Base-by-base conservation (phyloP, 2,797 vertebrate species). In the Pogonophryne albipinna region DNA sequence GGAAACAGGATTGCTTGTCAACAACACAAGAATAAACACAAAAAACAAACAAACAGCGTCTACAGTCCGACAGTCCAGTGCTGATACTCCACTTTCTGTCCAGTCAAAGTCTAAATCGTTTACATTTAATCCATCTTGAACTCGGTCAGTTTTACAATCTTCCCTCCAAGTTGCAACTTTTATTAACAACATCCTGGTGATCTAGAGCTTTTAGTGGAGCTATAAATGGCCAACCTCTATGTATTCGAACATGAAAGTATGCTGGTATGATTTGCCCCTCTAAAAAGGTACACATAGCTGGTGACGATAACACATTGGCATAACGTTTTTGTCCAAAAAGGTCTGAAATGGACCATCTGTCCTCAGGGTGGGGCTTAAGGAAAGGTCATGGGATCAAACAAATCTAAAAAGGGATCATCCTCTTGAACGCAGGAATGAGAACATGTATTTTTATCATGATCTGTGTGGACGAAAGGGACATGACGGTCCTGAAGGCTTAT, bases 1-100 rank as follows among this genome's bases (percentile, higher is more conserved):
- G 83, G 73, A 85, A 85, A 80, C 68, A 55, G 53, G 6, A 81
- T n/a, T 10, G 27, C 55, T 70, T 20, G 13, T 71, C 51, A 42
- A 68, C 55, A 47, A 14, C 50, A 56, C 34, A 38, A 6, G 8
- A 38, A 38, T 7, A 38, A 62, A 82, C 50, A 4, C n/a, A 20
- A 49, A 64, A 38, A 53, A 27, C 27, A 62, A 51, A 72, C 10
- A 20, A 63, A 74, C 50, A 66, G 46, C 51, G 59, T 67, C 52
- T 20, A 31, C 44, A 66, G 31, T 17, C 20, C 7, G 58, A 51
- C 19, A 60, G 59, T 64, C 64, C 72, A 75, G 77, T 71, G 66
- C 61, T 60, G 74, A 84, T 31, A 63, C 42, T 59, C 50, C 0
- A 34, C 47, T 66, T 75, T 13, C 15, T 52, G 42, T 17, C 19